A percentile compares a stretch with the other conserved stretches of the same genome.
These are phyloP conservation scores for Phrynocephalus vlangalii DNA, from an alignment of 2,797 vertebrate genomes.

Conservation along the genomic window DNA sequence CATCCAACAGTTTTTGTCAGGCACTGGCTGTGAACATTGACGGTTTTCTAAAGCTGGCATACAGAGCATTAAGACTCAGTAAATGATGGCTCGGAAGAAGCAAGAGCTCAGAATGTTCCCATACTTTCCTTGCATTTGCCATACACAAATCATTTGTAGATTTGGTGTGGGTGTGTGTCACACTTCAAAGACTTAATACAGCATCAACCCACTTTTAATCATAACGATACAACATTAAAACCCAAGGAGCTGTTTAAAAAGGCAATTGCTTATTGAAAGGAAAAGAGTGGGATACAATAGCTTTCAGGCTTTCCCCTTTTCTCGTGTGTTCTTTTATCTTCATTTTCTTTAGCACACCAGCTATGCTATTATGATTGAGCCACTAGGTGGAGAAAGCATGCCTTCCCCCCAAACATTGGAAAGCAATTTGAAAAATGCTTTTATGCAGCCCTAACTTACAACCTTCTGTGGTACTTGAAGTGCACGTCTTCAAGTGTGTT, in stretches of 20 bases:
- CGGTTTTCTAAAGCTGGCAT: not conserved
- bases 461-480: conserved; percentile 40
- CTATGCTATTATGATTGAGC: conserved; percentile 53
- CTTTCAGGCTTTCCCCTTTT: not conserved
- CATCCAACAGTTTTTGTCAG: not conserved
- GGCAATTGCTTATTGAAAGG: not conserved
- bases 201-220: too few relatives aligned
- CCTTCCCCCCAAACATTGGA: conserved; percentile 64
- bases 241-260: not conserved
- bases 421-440: conserved; percentile 23
- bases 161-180: not conserved
- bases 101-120: not conserved
- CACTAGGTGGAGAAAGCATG: conserved; percentile 81
- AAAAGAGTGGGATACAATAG: not conserved
- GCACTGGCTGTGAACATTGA: not conserved
- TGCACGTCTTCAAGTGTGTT: not conserved
- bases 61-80: not conserved
- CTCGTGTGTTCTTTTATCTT: not conserved
- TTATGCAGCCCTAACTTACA: conserved; percentile 60
- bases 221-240: not conserved
- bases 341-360: not conserved
- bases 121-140: not conserved
- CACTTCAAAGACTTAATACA: too few relatives aligned
- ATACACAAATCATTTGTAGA: not conserved
- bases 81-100: too few relatives aligned